Base-by-base conservation (phyloP, 2,888 invertebrate genomes). In the Drosophila koepferae region DNA sequence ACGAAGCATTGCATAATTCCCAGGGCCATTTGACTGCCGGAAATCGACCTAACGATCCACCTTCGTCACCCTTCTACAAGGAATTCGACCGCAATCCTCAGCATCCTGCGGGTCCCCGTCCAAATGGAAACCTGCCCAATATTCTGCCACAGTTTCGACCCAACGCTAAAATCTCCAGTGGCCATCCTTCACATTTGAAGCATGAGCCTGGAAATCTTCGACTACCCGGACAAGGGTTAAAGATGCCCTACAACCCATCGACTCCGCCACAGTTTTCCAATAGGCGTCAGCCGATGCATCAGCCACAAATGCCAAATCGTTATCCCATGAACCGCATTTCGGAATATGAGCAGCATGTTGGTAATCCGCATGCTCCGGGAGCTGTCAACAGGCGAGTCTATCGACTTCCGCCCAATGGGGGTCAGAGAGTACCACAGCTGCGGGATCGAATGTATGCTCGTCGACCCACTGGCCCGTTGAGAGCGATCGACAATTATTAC, bases 141-240 rank as follows among this genome's bases (percentile, higher is more conserved):
- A 96, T 96, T 82, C 90, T 96, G 31, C 96, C 96, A 0, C 96
- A 96, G 83, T 96, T 96, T 81, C 93, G 96, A 40, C 96, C 96
- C 0, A 96, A 95, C 81, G 95, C 95, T 2, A 95, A 95, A 81
- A 92, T 94, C 4, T 94, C 94, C 0, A 93, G 93, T 67, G 94
- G 94, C 0, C 91, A 92, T 65, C 84, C 91, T 23, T 79, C 90
- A 1, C 73, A 74, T 4, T 86, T 88, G 67, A 91, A 91, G 67
- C 91, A 92, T 76, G 92, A 92, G 55, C 88, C 92, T 0, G 93
- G 93, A 1, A 93, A 93, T 63, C 90, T 92, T n/a, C 90, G 92
- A 3, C 77, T 92, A 2, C 75, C 83, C 3, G 59, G 64, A 16
- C 90, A 87, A 43, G 89, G 82, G 5, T 78, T 80, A 18, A 91